Evolutionary conservation across 2,113 vertebrate species (phyloP).

Genomic region (Zapus hudsonius): DNA sequence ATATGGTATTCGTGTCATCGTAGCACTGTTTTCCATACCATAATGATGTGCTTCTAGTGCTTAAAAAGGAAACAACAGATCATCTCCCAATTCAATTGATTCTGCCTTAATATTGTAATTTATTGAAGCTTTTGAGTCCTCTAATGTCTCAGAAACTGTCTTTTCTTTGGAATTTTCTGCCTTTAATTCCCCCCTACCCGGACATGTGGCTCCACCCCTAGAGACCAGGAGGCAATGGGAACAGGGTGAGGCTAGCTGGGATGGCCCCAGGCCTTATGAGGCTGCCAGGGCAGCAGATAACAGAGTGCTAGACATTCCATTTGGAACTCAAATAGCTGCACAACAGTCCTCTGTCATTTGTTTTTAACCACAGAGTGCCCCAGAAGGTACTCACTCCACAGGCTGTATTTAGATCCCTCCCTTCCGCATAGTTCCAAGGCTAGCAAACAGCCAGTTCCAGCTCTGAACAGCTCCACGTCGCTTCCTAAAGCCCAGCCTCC

Average conservation of each 20-base stretch:
- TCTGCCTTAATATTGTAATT: constrained; percentile 10
- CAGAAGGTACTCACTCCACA: background rate
- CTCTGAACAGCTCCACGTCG: constrained; percentile 9
- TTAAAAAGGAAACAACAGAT: background rate
- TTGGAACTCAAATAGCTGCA: constrained; percentile 25
- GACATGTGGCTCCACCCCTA: background rate
- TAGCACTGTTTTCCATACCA: background rate
- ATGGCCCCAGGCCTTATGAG: background rate
- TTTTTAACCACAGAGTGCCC: constrained; percentile 26
- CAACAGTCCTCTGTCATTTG: constrained; percentile 33
- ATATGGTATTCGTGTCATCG: background rate
- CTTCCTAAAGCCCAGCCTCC: background rate
- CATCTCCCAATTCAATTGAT: constrained; percentile 27
- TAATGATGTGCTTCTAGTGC: background rate
- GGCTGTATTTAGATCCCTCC: background rate
- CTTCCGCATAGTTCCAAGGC: background rate
- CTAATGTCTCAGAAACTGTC: constrained; percentile 43
- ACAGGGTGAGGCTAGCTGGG: constrained; percentile 1
- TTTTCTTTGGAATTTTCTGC: constrained; percentile 39
- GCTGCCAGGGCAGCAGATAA: background rate
- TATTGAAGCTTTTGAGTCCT: background rate
- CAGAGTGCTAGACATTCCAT: constrained; percentile 47
- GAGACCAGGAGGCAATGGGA: background rate
- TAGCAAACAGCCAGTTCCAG: background rate
- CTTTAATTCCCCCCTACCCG: background rate